Conservation (phyloP, 2,888 invertebrate genomes). For the Nomada flava region DNA sequence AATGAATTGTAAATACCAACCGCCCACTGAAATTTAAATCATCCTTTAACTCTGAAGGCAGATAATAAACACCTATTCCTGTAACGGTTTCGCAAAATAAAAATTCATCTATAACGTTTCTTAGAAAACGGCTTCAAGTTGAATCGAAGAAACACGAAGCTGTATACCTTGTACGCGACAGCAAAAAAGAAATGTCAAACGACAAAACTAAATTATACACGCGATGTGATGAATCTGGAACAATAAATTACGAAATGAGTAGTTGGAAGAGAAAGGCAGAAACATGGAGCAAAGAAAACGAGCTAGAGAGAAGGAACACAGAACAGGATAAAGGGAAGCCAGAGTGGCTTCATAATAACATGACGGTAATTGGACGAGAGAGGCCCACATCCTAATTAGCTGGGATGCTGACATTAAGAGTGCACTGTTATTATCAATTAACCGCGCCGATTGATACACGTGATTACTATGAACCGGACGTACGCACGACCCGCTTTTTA, state of each 20-base stretch:
- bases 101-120: no score
- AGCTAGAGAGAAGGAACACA: slow-evolving; percentile 24
- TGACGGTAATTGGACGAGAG: slow-evolving; percentile 79
- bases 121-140: no score
- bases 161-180: background rate
- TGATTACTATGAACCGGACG: slow-evolving; percentile 61
- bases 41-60: no score
- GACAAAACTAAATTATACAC: background rate
- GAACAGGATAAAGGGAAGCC: slow-evolving; percentile 73
- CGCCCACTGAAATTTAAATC: no score
- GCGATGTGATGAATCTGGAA: background rate
- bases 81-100: no score
- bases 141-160: background rate
- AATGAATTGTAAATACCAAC: no score
- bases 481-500: slow-evolving; percentile 51
- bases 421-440: slow-evolving; percentile 80
- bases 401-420: slow-evolving; percentile 77
- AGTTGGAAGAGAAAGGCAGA: slow-evolving; percentile 8
- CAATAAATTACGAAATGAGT: slow-evolving; percentile 1
- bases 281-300: slow-evolving; percentile 26
- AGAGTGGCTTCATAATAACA: slow-evolving; percentile 78
- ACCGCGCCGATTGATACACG: slow-evolving; percentile 76
- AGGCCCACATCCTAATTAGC: slow-evolving; percentile 79
- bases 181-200: background rate
- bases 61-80: no score